Conservation (phyloP, 2,888 invertebrate species). For the Rosalia funebris region DNA sequence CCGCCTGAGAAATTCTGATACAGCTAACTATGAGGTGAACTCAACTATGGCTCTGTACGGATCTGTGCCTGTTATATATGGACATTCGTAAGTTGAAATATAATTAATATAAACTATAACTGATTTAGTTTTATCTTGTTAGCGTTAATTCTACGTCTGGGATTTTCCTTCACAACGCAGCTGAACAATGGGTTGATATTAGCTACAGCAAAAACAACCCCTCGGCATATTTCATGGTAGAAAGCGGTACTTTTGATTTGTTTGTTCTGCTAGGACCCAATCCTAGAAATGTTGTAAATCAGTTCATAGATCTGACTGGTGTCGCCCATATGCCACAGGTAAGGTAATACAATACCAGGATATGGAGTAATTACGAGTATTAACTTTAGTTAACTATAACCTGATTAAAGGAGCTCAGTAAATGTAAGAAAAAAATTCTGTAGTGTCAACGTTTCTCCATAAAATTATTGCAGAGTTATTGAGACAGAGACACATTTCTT, state of each 20-base stretch:
- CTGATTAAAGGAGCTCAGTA: too few species aligned
- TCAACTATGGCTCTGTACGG: constrained; percentile 76
- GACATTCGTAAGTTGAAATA: constrained; percentile 77
- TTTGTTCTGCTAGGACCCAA: constrained; percentile 89
- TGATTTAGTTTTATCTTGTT: neutral
- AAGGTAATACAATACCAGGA: neutral
- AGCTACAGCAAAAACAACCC: constrained; percentile 51
- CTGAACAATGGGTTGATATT: constrained; percentile 97
- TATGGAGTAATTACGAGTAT: too few species aligned
- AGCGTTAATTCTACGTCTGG: constrained; percentile 36
- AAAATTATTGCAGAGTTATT: too few species aligned
- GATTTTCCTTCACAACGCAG: constrained; percentile 81
- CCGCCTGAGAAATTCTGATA: constrained; percentile 89
- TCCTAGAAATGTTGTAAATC: constrained; percentile 84
- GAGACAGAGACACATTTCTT: too few species aligned
- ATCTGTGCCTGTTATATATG: constrained; percentile 88
- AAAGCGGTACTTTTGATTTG: constrained; percentile 91
- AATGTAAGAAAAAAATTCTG: too few species aligned
- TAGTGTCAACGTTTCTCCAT: too few species aligned
- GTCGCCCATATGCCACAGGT: constrained; percentile 78
- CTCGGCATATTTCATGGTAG: constrained; percentile 89
- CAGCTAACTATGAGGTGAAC: constrained; percentile 83
- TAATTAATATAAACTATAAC: neutral
- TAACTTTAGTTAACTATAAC: too few species aligned
- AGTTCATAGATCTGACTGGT: constrained; percentile 90